Evolutionary conservation across 2,113 vertebrate species (phyloP).

Genomic region (Neomonachus schauinslandi): DNA sequence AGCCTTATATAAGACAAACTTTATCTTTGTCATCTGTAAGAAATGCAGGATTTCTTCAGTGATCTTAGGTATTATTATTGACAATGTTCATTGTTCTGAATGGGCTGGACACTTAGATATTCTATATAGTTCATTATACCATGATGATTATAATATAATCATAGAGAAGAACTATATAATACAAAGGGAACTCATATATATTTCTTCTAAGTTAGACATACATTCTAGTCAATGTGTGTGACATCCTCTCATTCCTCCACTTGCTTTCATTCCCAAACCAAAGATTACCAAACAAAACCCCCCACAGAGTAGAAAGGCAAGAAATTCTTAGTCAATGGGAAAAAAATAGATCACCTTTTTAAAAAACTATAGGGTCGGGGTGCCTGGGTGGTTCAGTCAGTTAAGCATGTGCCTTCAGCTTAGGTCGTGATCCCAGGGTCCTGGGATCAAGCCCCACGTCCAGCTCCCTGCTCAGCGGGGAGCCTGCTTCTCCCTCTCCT

Average conservation of each 20-base stretch:
- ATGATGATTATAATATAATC: neutral
- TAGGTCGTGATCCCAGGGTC: no score
- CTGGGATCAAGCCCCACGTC: no score
- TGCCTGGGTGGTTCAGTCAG: neutral
- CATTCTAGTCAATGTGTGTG: neutral
- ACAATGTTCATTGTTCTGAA: neutral
- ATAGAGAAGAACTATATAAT: neutral
- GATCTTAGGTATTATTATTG: neutral
- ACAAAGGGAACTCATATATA: neutral
- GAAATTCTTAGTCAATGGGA: conserved; percentile 58
- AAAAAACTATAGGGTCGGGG: neutral
- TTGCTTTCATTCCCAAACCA: neutral
- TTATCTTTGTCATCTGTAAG: neutral
- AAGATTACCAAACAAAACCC: neutral
- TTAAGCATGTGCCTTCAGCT: no score
- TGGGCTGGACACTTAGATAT: neutral
- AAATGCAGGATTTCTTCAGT: neutral
- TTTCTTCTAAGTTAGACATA: neutral
- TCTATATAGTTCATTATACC: neutral
- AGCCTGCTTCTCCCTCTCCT: no score
- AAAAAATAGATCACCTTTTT: conserved; percentile 63
- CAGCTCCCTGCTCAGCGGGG: no score
- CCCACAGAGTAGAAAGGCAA: neutral
- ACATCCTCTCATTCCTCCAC: neutral
- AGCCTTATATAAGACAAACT: neutral